A percentile compares a stretch with the other conserved stretches of the same genome.
These are phyloP conservation scores for Caenorhabditis parvicauda DNA, from an alignment of 2,888 invertebrate genomes.

Conservation along the genomic window DNA sequence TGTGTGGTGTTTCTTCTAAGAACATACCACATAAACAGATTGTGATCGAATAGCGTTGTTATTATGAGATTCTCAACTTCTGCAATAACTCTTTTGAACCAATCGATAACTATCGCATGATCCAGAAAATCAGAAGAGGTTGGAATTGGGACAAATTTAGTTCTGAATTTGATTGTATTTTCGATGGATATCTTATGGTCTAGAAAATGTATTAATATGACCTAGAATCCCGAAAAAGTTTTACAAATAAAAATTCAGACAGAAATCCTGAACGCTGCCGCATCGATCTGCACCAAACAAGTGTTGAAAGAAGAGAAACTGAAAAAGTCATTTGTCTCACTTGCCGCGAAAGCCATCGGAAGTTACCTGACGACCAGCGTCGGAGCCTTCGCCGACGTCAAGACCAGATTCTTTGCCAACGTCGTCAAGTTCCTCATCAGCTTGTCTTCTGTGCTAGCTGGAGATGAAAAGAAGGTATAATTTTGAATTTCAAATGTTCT, in stretches of 20 bases:
- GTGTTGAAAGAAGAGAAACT: conserved; percentile 7
- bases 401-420: background rate
- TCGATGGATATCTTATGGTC: background rate
- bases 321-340: conserved; percentile 4
- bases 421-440: background rate
- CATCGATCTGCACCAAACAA: conserved; percentile 20
- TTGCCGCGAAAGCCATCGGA: background rate
- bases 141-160: background rate
- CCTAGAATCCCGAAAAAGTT: too few species aligned
- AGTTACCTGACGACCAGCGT: background rate
- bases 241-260: conserved; percentile 10
- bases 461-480: background rate
- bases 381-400: background rate
- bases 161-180: background rate
- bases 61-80: background rate
- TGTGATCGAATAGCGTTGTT: too few species aligned
- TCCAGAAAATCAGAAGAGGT: too few species aligned
- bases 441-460: background rate
- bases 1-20: background rate
- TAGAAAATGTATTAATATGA: too few species aligned
- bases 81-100: background rate
- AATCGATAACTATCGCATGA: background rate
- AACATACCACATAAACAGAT: too few species aligned
- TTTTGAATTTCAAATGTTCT: too few species aligned
- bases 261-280: conserved; percentile 18